Conservation (phyloP, 2,113 vertebrate species). For the Thunnus thynnus region DNA sequence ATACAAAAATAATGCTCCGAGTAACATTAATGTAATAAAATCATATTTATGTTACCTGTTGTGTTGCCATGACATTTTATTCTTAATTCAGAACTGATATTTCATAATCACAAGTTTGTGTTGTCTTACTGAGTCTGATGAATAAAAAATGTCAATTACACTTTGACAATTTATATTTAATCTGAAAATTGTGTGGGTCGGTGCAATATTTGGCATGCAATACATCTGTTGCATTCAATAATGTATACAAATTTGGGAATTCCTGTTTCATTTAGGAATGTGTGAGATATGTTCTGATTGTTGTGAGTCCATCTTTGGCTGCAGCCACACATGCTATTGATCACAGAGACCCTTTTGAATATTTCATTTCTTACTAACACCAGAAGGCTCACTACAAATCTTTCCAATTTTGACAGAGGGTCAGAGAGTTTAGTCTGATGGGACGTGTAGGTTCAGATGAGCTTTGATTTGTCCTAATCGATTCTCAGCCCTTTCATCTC, state of each 20-base stretch:
- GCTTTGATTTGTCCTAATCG: constrained; percentile 80
- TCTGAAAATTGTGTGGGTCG: neutral
- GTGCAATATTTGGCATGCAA: neutral
- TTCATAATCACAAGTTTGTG: no score
- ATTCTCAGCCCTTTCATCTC: constrained; percentile 80
- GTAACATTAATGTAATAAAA: neutral
- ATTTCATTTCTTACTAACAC: constrained; percentile 73
- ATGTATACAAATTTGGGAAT: neutral
- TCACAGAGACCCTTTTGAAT: constrained; percentile 71
- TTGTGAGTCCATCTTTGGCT: constrained; percentile 37
- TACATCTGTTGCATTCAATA: neutral
- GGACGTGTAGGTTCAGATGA: constrained; percentile 73
- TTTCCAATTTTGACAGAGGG: constrained; percentile 72
- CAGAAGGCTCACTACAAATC: constrained; percentile 79
- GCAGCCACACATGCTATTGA: constrained; percentile 64
- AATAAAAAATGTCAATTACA: neutral
- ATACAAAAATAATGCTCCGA: constrained; percentile 24
- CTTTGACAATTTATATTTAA: neutral
- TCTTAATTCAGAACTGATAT: neutral
- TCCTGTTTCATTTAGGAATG: no score
- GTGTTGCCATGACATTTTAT: neutral
- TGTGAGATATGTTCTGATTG: constrained; percentile 1
- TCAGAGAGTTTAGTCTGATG: constrained; percentile 75
- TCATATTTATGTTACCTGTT: neutral
- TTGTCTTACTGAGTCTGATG: neutral